Evolutionary conservation across 2,113 vertebrate genomes (phyloP).

Genomic region (Ranitomeya variabilis): DNA sequence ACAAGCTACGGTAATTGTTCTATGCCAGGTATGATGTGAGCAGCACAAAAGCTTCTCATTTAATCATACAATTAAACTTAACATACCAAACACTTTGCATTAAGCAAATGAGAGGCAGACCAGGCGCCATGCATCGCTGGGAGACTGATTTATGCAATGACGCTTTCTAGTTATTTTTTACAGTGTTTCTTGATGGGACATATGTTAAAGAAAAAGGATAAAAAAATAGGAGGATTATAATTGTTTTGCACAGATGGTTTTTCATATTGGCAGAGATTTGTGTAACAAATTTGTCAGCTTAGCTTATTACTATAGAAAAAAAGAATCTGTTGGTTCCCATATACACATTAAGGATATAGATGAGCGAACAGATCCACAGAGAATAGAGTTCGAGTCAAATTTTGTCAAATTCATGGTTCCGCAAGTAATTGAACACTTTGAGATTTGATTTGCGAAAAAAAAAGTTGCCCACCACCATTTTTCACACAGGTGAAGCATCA

Average conservation of each 20-base stretch:
- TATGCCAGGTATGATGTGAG: neutral
- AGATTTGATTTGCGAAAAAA: no score
- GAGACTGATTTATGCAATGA: neutral
- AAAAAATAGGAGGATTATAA: neutral
- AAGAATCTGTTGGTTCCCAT: neutral
- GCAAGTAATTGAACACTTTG: no score
- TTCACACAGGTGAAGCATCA: no score
- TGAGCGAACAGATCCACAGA: no score
- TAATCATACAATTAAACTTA: neutral
- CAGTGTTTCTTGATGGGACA: neutral
- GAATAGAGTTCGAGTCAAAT: no score
- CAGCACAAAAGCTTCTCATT: neutral
- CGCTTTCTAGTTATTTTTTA: neutral
- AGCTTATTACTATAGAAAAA: neutral
- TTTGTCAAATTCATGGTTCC: no score
- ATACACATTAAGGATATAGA: neutral
- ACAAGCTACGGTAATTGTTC: neutral
- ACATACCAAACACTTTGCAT: neutral
- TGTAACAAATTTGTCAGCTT: neutral
- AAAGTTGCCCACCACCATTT: no score
- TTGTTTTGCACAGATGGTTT: slow-evolving; percentile 18
- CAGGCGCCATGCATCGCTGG: neutral
- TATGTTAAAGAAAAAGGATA: neutral
- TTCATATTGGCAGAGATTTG: slow-evolving; percentile 3
- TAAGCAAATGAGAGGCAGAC: neutral